A percentile compares a stretch with the other conserved stretches of the same genome.
phyloP scores from a whole-genome alignment of 2,113 vertebrate genomes.

The Melanerpes aurifrons region DNA sequence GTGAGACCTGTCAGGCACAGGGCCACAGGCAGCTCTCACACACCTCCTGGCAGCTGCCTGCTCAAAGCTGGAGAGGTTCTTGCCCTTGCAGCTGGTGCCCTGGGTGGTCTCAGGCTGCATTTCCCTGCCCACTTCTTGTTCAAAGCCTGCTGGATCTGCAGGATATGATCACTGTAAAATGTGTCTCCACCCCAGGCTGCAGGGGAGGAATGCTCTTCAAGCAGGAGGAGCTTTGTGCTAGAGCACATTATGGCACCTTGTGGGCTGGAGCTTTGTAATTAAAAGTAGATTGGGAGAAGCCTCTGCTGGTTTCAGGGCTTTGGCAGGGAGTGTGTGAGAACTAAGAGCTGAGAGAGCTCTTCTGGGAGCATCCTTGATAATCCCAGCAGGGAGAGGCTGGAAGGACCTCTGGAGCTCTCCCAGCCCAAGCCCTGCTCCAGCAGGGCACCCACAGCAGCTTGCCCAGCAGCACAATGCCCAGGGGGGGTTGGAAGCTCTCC shows the following conservation, averaged over 20 bases:
- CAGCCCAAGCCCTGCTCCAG: too few species aligned
- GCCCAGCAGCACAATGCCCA: too few species aligned
- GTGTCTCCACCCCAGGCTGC: not conserved
- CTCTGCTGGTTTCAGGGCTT: not conserved
- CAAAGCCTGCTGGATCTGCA: slow-evolving; percentile 4
- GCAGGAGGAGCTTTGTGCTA: not conserved
- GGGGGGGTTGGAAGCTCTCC: too few species aligned
- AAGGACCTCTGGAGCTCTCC: too few species aligned
- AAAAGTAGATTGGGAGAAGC: not conserved
- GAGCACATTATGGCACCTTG: not conserved
- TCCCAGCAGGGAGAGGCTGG: too few species aligned
- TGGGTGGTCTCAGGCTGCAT: not conserved
- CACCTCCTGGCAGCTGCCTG: not conserved
- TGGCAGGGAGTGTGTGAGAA: not conserved
- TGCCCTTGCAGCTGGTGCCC: not conserved
- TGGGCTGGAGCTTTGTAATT: not conserved
- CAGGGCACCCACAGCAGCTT: too few species aligned
- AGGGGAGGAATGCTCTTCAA: slow-evolving; percentile 26
- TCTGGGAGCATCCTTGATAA: not conserved
- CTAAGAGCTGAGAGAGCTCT: not conserved
- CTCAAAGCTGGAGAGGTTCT: not conserved
- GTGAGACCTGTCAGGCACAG: too few species aligned
- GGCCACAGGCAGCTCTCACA: not conserved
- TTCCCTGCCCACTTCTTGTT: not conserved
- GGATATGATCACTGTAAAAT: not conserved